These are phyloP conservation scores for Harpalus rubripes DNA, from an alignment of 2,888 invertebrate species.

Conservation along the genomic window DNA sequence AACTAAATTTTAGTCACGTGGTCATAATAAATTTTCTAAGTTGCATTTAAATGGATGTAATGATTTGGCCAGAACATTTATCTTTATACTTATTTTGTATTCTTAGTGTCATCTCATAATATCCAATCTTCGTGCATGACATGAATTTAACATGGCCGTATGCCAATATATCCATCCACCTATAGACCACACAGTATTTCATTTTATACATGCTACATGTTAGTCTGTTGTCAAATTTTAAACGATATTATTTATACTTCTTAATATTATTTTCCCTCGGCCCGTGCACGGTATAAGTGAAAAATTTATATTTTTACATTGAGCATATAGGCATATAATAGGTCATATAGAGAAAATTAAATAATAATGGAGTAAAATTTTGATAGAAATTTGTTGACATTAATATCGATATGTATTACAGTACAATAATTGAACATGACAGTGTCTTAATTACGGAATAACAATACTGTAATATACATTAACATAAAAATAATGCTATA, in stretches of 20 bases:
- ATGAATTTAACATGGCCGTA: background rate
- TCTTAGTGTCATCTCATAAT: background rate
- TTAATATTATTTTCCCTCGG: background rate
- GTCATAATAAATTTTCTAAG: conserved; percentile 9
- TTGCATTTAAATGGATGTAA: conserved; percentile 24
- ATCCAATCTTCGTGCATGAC: conserved; percentile 3
- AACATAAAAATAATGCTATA: no score
- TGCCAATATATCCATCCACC: background rate
- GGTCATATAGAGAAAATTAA: no score
- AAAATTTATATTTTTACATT: no score
- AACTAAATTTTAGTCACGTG: conserved; percentile 37
- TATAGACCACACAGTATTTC: conserved; percentile 12
- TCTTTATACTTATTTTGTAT: conserved; percentile 5
- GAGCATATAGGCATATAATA: no score
- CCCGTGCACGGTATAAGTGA: no score
- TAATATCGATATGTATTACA: no score
- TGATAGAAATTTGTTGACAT: no score
- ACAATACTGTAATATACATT: no score
- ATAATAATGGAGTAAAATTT: no score
- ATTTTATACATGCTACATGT: background rate
- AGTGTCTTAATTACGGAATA: no score
- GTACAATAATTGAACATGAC: no score
- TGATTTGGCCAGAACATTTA: background rate
- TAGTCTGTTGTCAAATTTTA: background rate
- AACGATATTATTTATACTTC: background rate